Percentiles rank a stretch among this genome's conserved stretches.
These are phyloP conservation scores for Pristionchus pacificus DNA, from an alignment of 1,140 invertebrate genomes.

Conservation along the genomic window DNA sequence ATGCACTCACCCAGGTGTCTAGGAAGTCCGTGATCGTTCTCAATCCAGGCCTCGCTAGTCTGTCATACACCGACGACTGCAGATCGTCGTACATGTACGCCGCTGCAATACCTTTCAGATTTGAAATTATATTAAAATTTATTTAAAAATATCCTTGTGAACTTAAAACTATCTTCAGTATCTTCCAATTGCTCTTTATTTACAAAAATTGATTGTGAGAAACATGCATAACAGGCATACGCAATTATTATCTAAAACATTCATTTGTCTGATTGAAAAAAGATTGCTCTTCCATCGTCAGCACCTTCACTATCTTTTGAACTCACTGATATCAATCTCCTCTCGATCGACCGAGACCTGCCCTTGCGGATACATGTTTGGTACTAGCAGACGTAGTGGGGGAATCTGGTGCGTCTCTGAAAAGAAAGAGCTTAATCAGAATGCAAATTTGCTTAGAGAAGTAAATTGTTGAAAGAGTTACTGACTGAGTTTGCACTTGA, in stretches of 20 bases:
- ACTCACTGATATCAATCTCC: conserved; percentile 13
- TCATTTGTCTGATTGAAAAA: no score
- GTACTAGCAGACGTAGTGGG: conserved; percentile 30
- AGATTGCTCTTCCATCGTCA: no score
- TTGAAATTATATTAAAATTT: background rate
- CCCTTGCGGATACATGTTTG: conserved; percentile 30
- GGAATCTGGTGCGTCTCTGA: conserved; percentile 25
- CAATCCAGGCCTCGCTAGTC: conserved; percentile 23
- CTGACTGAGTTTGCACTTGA: conserved; percentile 28
- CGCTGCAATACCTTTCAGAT: conserved; percentile 11
- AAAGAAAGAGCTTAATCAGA: background rate
- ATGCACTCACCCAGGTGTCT: conserved; percentile 32
- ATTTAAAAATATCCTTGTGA: no score
- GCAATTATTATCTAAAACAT: no score
- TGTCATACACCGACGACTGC: conserved; percentile 31
- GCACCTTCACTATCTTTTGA: no score
- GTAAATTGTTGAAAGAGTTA: conserved; percentile 15
- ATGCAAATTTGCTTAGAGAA: conserved; percentile 5
- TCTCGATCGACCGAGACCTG: conserved; percentile 27
- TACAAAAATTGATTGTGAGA: no score
- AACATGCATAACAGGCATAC: no score
- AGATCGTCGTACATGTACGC: conserved; percentile 38
- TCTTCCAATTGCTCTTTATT: no score
- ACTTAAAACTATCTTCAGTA: no score
- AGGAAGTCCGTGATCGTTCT: conserved; percentile 28